A percentile compares a stretch with the other conserved stretches of the same genome.
Conservation (phyloP, 2,113 vertebrate species). For the Eleginops maclovinus region DNA sequence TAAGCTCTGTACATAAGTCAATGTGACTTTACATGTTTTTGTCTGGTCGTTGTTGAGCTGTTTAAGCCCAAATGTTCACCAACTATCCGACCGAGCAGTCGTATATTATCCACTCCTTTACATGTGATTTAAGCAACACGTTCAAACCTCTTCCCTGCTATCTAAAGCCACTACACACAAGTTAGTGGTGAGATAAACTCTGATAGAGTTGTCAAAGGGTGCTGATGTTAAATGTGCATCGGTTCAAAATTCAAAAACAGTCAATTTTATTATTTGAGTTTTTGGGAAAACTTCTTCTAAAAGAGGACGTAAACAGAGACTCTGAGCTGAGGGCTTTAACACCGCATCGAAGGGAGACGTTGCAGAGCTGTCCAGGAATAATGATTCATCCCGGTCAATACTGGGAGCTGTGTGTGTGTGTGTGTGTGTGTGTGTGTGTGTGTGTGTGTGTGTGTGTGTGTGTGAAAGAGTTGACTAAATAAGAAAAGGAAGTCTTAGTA, state of each 20-base stretch:
- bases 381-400: conserved; percentile 43
- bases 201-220: conserved; percentile 14
- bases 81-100: background rate
- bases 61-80: background rate
- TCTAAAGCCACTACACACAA: background rate
- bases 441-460: conserved; percentile 21
- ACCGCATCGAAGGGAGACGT: conserved; percentile 38
- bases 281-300: conserved; percentile 33
- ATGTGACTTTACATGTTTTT: too few species aligned
- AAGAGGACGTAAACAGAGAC: conserved; percentile 32
- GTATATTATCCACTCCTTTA: background rate
- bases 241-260: conserved; percentile 44
- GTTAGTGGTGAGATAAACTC: conserved; percentile 24
- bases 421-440: conserved; percentile 20
- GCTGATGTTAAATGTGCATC: conserved; percentile 19
- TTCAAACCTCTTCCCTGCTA: background rate
- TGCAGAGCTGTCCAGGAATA: conserved; percentile 46
- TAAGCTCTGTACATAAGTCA: too few species aligned
- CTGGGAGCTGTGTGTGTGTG: conserved; percentile 13
- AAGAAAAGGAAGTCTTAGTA: too few species aligned
- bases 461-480: too few species aligned
- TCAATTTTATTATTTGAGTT: conserved; percentile 20
- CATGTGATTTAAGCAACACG: background rate
- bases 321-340: conserved; percentile 47
- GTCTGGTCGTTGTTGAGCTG: background rate